These are phyloP conservation scores for Vireo altiloquus DNA, from an alignment of 2,113 vertebrate genomes.

Conservation along the genomic window DNA sequence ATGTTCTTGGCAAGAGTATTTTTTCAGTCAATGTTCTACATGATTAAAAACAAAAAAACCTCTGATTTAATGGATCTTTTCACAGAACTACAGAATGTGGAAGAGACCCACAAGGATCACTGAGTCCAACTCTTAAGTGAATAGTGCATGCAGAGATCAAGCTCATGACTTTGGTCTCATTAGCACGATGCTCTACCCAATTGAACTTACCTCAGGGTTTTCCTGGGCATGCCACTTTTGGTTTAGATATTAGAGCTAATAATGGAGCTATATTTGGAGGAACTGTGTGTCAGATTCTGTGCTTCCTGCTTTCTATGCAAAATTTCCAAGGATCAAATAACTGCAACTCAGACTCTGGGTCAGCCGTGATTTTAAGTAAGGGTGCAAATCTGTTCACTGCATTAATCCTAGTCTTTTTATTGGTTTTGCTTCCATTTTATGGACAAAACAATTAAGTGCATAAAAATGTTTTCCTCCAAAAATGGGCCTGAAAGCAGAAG, in stretches of 20 bases:
- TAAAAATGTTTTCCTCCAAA: background rate
- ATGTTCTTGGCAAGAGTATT: background rate
- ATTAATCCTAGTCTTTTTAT: background rate
- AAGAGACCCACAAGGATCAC: background rate
- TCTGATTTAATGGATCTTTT: background rate
- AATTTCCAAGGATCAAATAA: background rate
- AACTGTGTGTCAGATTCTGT: background rate
- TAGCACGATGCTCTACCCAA: background rate
- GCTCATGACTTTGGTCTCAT: background rate
- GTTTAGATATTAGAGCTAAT: background rate
- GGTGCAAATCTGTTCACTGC: background rate
- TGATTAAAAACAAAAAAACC: background rate
- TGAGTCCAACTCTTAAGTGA: background rate
- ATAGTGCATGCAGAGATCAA: background rate
- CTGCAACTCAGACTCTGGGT: background rate
- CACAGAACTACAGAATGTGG: background rate
- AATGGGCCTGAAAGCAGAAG: background rate
- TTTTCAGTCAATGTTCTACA: background rate
- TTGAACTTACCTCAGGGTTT: background rate
- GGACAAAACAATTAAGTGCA: background rate
- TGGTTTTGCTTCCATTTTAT: background rate
- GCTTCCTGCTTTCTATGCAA: background rate
- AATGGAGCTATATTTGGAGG: background rate
- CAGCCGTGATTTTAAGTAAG: background rate
- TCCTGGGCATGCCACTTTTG: background rate